Percentiles rank a stretch among this genome's conserved stretches.
These are phyloP conservation scores for Aproaerema taeniolella DNA, from an alignment of 2,888 invertebrate species.

Conservation along the genomic window DNA sequence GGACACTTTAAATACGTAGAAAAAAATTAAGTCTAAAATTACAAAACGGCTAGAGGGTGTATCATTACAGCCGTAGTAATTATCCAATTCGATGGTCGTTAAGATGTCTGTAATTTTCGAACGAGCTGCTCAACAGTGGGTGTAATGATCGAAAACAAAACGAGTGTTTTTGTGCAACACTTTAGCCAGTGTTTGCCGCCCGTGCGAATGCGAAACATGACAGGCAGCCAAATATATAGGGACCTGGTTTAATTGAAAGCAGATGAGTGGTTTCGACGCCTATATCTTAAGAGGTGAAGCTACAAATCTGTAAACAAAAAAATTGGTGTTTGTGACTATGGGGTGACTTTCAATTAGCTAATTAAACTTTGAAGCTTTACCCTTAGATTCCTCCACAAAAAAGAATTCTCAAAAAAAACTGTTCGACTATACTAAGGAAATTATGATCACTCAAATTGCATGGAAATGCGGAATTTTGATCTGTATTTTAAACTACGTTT, in stretches of 20 bases:
- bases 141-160: constrained; percentile 51
- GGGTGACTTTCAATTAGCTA: too few relatives aligned
- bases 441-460: too few relatives aligned
- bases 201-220: constrained; percentile 24
- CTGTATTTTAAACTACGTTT: too few relatives aligned
- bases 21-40: constrained; percentile 41
- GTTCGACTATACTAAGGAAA: too few relatives aligned
- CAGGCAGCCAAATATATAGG: too few relatives aligned
- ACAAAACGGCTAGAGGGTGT: constrained; percentile 40
- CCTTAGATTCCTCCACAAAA: too few relatives aligned
- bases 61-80: constrained; percentile 53
- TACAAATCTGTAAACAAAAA: constrained; percentile 18
- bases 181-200: constrained; percentile 33
- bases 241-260: too few relatives aligned
- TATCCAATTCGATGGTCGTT: constrained; percentile 60
- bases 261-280: too few relatives aligned
- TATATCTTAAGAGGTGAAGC: too few relatives aligned
- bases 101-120: constrained; percentile 57
- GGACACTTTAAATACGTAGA: constrained; percentile 39
- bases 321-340: not conserved
- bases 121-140: constrained; percentile 37
- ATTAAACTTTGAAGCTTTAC: too few relatives aligned
- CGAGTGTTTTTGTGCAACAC: constrained; percentile 42
- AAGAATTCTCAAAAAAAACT: too few relatives aligned
- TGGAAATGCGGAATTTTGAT: too few relatives aligned